A percentile compares a stretch with the other conserved stretches of the same genome.
Evolutionary conservation across 2,797 vertebrate genomes (phyloP).

Genomic region (Tenualosa thibaudeaui): DNA sequence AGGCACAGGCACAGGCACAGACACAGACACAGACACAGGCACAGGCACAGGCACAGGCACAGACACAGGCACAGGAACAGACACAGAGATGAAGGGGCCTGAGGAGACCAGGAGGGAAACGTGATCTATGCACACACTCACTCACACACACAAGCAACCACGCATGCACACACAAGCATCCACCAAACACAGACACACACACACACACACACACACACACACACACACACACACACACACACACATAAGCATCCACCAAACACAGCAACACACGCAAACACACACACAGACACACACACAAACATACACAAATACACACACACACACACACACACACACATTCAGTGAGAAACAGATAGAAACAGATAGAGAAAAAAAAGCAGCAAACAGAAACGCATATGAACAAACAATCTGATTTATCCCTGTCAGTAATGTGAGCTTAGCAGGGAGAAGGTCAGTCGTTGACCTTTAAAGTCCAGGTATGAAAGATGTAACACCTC

Average conservation of each 20-base stretch:
- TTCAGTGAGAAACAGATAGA: not conserved
- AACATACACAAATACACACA: not conserved
- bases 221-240: not conserved
- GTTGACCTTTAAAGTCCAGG: constrained; percentile 67
- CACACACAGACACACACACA: too few species aligned
- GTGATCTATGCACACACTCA: not conserved
- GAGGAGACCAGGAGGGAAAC: not conserved
- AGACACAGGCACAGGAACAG: constrained; percentile 27
- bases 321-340: not conserved
- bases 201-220: too few species aligned
- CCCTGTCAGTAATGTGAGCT: constrained; percentile 58
- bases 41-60: not conserved
- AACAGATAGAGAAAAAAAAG: not conserved
- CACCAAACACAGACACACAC: too few species aligned
- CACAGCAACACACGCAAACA: too few species aligned
- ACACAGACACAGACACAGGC: too few species aligned
- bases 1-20: constrained; percentile 32
- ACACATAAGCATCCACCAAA: not conserved
- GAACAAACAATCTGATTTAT: constrained; percentile 46
- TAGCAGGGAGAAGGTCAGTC: constrained; percentile 64
- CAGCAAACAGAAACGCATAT: constrained; percentile 35
- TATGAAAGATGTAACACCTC: constrained; percentile 63
- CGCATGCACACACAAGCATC: not conserved
- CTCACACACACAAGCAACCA: not conserved
- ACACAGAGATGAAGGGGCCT: not conserved